phyloP scores from a whole-genome alignment of 2,888 invertebrate genomes.

The Tridacna crocea region DNA sequence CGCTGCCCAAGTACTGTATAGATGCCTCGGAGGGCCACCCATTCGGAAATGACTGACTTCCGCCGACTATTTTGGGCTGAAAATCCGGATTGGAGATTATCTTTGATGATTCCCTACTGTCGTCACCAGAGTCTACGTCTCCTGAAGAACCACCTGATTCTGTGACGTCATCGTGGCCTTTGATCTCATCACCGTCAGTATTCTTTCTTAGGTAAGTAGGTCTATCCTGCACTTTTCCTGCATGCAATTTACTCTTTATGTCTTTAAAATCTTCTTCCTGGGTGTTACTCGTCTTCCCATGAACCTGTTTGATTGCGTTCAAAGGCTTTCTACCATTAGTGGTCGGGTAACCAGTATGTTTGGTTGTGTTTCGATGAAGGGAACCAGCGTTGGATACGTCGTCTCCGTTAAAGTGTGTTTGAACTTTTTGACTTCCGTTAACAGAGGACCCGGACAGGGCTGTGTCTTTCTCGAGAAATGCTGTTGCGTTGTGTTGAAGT shows the following conservation, averaged over 20 bases:
- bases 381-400: not conserved
- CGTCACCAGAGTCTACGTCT: not conserved
- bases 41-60: constrained; percentile 20
- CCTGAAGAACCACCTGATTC: not conserved
- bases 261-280: too few relatives aligned
- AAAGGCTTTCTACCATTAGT: not conserved
- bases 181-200: not conserved
- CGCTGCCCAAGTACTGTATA: constrained; percentile 42
- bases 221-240: too few relatives aligned
- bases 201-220: too few relatives aligned
- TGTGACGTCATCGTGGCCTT: not conserved
- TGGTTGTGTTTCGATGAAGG: not conserved
- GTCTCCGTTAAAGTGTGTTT: not conserved
- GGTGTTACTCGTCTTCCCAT: too few relatives aligned
- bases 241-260: too few relatives aligned
- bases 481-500: not conserved
- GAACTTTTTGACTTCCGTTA: too few relatives aligned
- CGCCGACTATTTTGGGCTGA: constrained; percentile 39
- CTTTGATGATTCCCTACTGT: not conserved
- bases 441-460: too few relatives aligned
- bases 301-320: not conserved
- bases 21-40: constrained; percentile 48
- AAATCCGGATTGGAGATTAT: not conserved
- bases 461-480: not conserved
- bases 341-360: not conserved